Conservation (phyloP, 2,888 invertebrate species). For the Drosophila ezoana region DNA sequence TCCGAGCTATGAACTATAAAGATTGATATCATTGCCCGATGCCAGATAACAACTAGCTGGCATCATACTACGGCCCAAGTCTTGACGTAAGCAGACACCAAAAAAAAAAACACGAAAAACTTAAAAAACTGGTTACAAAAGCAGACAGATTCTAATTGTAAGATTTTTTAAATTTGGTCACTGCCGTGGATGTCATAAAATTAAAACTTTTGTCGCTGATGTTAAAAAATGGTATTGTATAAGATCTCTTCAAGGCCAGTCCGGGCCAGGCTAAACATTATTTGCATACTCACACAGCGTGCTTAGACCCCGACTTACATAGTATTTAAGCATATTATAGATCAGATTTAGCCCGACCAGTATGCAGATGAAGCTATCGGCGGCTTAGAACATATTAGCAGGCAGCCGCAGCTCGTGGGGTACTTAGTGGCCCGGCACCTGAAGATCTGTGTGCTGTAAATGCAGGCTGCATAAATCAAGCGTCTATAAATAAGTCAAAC, state of each 20-base stretch:
- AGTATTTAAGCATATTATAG: slow-evolving; percentile 53
- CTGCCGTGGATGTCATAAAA: slow-evolving; percentile 64
- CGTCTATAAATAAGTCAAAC: slow-evolving; percentile 73
- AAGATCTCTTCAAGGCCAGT: slow-evolving; percentile 65
- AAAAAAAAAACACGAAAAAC: slow-evolving; percentile 19
- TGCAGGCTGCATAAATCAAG: slow-evolving; percentile 66
- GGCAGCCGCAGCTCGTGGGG: slow-evolving; percentile 40
- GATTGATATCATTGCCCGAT: slow-evolving; percentile 68
- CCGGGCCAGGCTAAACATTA: slow-evolving; percentile 34
- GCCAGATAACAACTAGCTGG: slow-evolving; percentile 45
- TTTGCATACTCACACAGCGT: slow-evolving; percentile 63
- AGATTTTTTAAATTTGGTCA: slow-evolving; percentile 44
- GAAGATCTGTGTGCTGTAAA: not conserved
- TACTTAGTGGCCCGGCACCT: not conserved
- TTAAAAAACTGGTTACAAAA: slow-evolving; percentile 70
- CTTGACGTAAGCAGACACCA: slow-evolving; percentile 63
- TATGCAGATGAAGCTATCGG: slow-evolving; percentile 69
- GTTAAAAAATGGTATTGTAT: slow-evolving; percentile 51
- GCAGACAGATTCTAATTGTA: slow-evolving; percentile 58
- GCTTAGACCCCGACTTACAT: slow-evolving; percentile 66
- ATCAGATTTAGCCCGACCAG: slow-evolving; percentile 48
- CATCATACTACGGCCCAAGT: slow-evolving; percentile 9
- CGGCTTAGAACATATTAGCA: slow-evolving; percentile 49
- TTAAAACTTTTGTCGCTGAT: slow-evolving; percentile 58
- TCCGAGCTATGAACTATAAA: slow-evolving; percentile 66